Conservation (phyloP, 2,888 invertebrate genomes). For the Calliopum simillimum region DNA sequence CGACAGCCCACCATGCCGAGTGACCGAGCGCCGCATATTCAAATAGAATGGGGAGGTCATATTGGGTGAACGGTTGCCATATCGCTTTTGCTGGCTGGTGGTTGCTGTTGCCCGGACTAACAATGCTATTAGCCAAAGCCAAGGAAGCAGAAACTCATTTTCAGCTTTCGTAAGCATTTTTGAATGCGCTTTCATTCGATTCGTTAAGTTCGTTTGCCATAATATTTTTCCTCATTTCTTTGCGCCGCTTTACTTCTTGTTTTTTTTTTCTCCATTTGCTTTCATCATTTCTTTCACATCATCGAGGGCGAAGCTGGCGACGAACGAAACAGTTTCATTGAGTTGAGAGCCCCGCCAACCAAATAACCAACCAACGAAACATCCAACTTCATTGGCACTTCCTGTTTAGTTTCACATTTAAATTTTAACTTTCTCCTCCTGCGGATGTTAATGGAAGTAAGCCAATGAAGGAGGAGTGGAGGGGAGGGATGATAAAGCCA, state of each 20-base stretch:
- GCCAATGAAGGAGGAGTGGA: background rate
- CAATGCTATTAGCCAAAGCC: slow-evolving; percentile 36
- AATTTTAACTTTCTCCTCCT: background rate
- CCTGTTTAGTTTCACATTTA: slow-evolving; percentile 4
- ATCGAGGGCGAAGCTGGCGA: background rate
- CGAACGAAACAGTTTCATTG: background rate
- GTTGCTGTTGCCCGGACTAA: slow-evolving; percentile 1
- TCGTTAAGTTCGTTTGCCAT: slow-evolving; percentile 26
- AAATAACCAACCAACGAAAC: background rate
- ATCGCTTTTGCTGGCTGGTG: too few species aligned
- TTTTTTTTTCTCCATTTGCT: background rate
- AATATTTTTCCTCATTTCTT: background rate
- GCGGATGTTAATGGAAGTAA: background rate
- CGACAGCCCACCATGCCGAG: background rate
- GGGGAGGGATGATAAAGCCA: background rate
- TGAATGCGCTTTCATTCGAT: slow-evolving; percentile 31
- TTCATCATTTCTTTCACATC: background rate
- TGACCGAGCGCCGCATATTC: background rate
- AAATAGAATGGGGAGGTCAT: background rate
- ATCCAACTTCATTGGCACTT: slow-evolving; percentile 11
- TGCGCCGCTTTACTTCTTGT: background rate
- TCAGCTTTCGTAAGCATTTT: slow-evolving; percentile 39
- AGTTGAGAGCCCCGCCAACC: background rate
- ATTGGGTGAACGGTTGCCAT: background rate
- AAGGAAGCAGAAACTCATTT: slow-evolving; percentile 39